phyloP scores from a whole-genome alignment of 1,140 invertebrate species.

The Hycleus phaleratus region DNA sequence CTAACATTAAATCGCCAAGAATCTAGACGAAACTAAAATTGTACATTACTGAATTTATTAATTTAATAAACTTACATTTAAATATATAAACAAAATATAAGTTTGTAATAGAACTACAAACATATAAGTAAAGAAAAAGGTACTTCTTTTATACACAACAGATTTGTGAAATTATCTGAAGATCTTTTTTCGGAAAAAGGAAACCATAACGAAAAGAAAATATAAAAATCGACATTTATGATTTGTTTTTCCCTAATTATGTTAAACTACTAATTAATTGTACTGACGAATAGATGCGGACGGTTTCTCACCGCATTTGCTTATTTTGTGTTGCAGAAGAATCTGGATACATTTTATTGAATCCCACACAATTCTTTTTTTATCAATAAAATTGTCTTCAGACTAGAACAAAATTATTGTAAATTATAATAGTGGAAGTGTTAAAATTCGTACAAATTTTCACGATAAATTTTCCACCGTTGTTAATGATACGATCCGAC shows the following conservation, averaged over 20 bases:
- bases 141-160: constrained; percentile 11
- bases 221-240: constrained; percentile 6
- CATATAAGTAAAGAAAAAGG: constrained; percentile 4
- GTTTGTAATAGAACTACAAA: constrained; percentile 14
- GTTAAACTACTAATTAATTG: constrained; percentile 8
- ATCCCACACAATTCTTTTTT: no score
- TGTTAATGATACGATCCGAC: constrained; percentile 21
- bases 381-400: no score
- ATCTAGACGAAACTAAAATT: no score
- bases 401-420: no score
- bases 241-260: constrained; percentile 7
- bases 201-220: not conserved
- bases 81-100: constrained; percentile 9
- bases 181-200: no score
- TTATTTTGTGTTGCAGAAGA: no score
- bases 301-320: constrained; percentile 8
- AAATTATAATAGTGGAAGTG: no score
- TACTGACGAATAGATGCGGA: constrained; percentile 14
- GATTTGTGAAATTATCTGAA: no score
- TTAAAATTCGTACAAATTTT: no score
- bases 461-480: not conserved
- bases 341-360: no score
- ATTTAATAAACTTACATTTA: constrained; percentile 16
- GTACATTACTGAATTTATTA: not conserved
- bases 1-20: no score